These are phyloP conservation scores for Menidia menidia DNA, from an alignment of 2,797 vertebrate genomes.

Conservation along the genomic window DNA sequence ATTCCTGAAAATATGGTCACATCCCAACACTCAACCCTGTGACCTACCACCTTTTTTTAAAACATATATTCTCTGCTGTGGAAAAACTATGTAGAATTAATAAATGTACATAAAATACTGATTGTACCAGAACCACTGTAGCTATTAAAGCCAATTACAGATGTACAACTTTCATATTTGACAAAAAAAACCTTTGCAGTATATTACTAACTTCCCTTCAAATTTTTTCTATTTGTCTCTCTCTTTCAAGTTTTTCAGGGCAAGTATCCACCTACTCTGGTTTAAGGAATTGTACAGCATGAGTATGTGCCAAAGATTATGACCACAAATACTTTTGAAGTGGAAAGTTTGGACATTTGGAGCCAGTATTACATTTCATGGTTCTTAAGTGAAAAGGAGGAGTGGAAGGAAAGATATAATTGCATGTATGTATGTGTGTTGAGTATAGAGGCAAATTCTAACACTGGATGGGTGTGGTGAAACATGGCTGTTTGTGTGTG, in stretches of 20 bases:
- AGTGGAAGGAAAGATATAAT: conserved; percentile 53
- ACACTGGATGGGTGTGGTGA: conserved; percentile 72
- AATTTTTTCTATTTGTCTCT: conserved; percentile 13
- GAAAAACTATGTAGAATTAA: conserved; percentile 6
- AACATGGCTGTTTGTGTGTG: conserved; percentile 55
- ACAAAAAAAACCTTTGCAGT: not conserved
- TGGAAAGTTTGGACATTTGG: conserved; percentile 40
- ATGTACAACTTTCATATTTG: not conserved
- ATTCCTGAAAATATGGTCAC: not conserved
- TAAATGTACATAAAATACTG: conserved; percentile 3
- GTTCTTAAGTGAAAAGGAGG: conserved; percentile 43
- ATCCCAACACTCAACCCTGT: not conserved
- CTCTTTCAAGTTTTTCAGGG: conserved; percentile 42
- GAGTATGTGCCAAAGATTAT: conserved; percentile 45
- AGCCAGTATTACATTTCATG: conserved; percentile 25
- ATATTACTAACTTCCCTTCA: not conserved
- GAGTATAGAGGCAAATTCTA: conserved; percentile 55
- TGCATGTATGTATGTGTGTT: conserved; percentile 45
- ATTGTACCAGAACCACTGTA: not conserved
- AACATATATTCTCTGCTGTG: not conserved
- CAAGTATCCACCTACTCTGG: conserved; percentile 45
- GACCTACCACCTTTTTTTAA: not conserved
- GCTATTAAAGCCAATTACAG: too few species aligned
- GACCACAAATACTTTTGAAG: conserved; percentile 42
- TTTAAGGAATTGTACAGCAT: conserved; percentile 30